Evolutionary conservation across 1,140 invertebrate genomes (phyloP), one percentile per base, ranked within the genome.

Genomic region (Psix sp.): DNA sequence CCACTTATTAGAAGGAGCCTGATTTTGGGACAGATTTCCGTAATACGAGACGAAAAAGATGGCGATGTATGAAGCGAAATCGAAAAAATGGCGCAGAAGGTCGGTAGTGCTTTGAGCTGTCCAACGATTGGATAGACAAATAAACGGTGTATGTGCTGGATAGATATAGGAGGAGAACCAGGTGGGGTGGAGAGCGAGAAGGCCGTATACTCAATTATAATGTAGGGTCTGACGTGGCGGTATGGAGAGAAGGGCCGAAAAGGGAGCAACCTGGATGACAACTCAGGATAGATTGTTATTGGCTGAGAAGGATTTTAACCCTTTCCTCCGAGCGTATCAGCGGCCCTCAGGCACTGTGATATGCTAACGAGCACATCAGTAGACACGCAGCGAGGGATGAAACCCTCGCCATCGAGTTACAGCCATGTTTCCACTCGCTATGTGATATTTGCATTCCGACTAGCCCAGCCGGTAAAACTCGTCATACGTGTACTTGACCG

Each of bases 41-140:
- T 80, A 80, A 82, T 76, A 60, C 20, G 77, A 81, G 52, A 60
- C 56, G 3, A 18, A 18, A 60, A 72, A 70, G 54, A 75, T 77
- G 75, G 76, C 72, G 68, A 62, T 39, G 67, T 18, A 51, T 67
- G 7, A 57, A 60, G 46, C 13, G n/a, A 63, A 54, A 54, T 35
- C 24, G 68, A 39, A 77, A 77, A 80, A 78, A 81, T 81, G 79
- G 80, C 76, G 78, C 59, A 65, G 43, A 67, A 59, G 63, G 76
- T 63, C n/a, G n/a, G n/a, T n/a, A n/a, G n/a, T n/a, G 66, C 79
- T 82, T 84, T 81, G 80, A 82, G 79, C 80, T 81, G 78, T 84
- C 80, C 75, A 63, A 72, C 79, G 54, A 80, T 82, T 83, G 82
- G 80, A 80, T 67, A 74, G 67, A 76, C 78, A 77, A 80, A 80